A percentile compares a stretch with the other conserved stretches of the same genome.
phyloP scores from a whole-genome alignment of 2,113 vertebrate genomes.

The Herpetotheres cachinnans region DNA sequence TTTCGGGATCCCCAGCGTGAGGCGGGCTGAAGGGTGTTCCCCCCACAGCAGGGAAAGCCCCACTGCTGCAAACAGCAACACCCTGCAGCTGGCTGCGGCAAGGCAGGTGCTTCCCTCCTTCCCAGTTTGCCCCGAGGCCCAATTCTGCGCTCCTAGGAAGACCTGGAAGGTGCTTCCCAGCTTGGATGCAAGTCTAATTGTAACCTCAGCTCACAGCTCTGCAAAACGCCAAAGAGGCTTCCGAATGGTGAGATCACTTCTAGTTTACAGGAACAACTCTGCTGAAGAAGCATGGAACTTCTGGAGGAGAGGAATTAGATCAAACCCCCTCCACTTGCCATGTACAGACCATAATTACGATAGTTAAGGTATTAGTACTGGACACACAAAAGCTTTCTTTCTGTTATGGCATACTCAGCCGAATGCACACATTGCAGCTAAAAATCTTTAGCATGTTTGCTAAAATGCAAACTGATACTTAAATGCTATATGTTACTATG shows the following conservation, averaged over 20 bases:
- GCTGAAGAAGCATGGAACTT: background rate
- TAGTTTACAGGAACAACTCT: background rate
- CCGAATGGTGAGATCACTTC: rapidly evolving
- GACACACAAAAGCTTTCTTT: background rate
- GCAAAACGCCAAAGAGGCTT: background rate
- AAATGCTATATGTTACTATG: background rate
- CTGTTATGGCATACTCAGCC: background rate
- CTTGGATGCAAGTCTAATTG: background rate
- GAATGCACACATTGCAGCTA: background rate
- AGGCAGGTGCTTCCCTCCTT: background rate
- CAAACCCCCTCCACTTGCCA: background rate
- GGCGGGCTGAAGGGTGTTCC: background rate
- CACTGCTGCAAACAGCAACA: background rate
- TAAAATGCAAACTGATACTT: background rate
- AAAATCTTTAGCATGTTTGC: background rate
- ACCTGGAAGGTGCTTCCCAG: background rate
- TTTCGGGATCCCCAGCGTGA: background rate
- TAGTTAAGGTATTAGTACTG: background rate
- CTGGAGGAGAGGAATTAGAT: background rate
- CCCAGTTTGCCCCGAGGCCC: background rate
- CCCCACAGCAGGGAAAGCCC: background rate
- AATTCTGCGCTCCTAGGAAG: background rate
- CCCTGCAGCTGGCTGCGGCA: background rate
- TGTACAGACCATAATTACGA: background rate
- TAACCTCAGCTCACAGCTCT: background rate